A percentile compares a stretch with the other conserved stretches of the same genome.
These are phyloP conservation scores for Aurelia sp. DNA, from an alignment of 30 jellyfish, hydroid and myxozoan species.

Conservation along the genomic window DNA sequence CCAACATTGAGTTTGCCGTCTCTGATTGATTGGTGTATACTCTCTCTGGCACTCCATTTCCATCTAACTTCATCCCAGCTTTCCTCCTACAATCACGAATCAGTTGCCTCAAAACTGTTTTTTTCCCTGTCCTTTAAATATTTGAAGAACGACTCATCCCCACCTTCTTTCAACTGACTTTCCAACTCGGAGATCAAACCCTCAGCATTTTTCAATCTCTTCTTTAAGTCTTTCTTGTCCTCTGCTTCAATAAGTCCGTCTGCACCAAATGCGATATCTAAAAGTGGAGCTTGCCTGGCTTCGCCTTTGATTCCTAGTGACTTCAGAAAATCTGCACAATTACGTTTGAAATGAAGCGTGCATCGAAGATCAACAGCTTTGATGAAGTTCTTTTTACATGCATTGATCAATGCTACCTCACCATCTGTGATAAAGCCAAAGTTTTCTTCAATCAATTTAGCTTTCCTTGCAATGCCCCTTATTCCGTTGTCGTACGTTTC, in stretches of 20 bases:
- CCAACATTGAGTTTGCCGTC: constrained; percentile 11
- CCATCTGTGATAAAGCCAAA: constrained; percentile 39
- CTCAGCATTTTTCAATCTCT: neutral
- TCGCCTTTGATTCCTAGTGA: constrained; percentile 21
- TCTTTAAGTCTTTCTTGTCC: constrained; percentile 4
- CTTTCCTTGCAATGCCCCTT: constrained; percentile 16
- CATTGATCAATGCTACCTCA: constrained; percentile 11
- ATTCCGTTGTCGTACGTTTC: constrained; percentile 14
- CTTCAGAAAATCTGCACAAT: constrained; percentile 7
- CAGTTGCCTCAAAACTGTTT: neutral
- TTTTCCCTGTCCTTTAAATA: constrained; percentile 1
- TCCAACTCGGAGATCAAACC: no score
- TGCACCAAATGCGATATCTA: constrained; percentile 29
- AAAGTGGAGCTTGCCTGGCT: neutral
- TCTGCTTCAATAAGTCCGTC: constrained; percentile 30
- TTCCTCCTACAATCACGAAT: neutral
- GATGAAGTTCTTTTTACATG: constrained; percentile 7
- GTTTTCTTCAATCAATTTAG: neutral
- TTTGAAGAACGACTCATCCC: neutral
- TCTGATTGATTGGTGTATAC: neutral
- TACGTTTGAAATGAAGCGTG: constrained; percentile 7
- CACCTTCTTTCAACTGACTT: neutral
- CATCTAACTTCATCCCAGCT: neutral
- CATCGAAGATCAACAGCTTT: constrained; percentile 22
- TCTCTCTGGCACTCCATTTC: neutral